These are phyloP conservation scores for Ambastaia sidthimunki DNA, from an alignment of 2,797 vertebrate species.

Conservation along the genomic window DNA sequence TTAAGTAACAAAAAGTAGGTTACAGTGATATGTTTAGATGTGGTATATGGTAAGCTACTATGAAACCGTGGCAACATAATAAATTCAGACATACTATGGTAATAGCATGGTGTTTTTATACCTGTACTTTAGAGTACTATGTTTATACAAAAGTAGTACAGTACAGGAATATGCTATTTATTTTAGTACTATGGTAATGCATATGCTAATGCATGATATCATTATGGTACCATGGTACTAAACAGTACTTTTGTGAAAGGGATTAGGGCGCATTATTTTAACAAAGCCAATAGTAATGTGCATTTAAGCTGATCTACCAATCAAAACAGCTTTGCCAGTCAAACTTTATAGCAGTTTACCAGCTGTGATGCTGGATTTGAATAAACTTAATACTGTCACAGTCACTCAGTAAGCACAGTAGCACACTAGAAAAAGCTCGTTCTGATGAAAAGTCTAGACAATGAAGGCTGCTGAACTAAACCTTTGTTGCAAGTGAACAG, in stretches of 20 bases:
- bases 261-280: not conserved
- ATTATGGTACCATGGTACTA: too few relatives aligned
- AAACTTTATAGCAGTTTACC: not conserved
- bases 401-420: conserved; percentile 1
- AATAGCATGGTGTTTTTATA: not conserved
- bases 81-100: not conserved
- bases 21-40: too few relatives aligned
- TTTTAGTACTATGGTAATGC: not conserved
- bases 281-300: too few relatives aligned
- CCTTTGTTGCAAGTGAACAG: not conserved
- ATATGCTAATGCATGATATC: too few relatives aligned
- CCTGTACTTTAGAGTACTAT: not conserved
- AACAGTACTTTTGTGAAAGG: too few relatives aligned
- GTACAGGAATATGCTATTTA: not conserved
- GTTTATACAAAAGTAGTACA: not conserved
- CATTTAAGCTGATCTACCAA: not conserved
- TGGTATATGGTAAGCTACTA: too few relatives aligned
- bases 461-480: not conserved
- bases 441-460: conserved; percentile 8
- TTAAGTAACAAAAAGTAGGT: not conserved
- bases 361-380: not conserved
- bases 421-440: not conserved
- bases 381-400: not conserved
- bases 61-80: too few relatives aligned
- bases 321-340: not conserved